phyloP scores from a whole-genome alignment of 2,888 invertebrate genomes.

The Leucania comma region DNA sequence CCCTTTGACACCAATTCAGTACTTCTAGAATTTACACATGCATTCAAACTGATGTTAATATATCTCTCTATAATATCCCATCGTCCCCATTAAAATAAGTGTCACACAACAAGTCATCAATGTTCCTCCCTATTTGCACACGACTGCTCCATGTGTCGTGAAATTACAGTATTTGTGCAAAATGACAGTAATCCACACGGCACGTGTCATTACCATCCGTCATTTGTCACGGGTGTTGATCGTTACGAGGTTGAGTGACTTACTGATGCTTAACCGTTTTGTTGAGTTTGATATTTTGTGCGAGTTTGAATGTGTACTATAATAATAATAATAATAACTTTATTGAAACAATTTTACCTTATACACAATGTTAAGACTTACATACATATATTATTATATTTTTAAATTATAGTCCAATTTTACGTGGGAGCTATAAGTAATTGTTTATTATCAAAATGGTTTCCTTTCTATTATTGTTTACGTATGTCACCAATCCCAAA shows the following conservation, averaged over 20 bases:
- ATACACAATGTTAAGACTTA: no score
- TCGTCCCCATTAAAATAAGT: neutral
- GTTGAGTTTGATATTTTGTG: no score
- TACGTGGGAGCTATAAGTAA: neutral
- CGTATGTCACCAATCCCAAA: no score
- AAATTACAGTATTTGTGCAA: constrained; percentile 32
- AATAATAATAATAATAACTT: no score
- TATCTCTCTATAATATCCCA: neutral
- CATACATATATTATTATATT: no score
- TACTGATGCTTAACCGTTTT: neutral
- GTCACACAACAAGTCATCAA: neutral
- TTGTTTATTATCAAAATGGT: no score
- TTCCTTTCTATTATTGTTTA: no score
- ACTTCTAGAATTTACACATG: no score
- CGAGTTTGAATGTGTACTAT: neutral
- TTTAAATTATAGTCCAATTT: neutral
- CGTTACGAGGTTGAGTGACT: constrained; percentile 14
- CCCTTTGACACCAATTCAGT: no score
- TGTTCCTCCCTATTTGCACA: constrained; percentile 21
- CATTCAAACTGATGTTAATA: neutral
- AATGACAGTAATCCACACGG: constrained; percentile 44
- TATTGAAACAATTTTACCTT: no score
- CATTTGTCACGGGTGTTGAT: constrained; percentile 40
- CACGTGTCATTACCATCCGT: constrained; percentile 45
- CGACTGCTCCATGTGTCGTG: constrained; percentile 5